phyloP scores from a whole-genome alignment of 2,888 invertebrate species.

The Tortricodes alternella region DNA sequence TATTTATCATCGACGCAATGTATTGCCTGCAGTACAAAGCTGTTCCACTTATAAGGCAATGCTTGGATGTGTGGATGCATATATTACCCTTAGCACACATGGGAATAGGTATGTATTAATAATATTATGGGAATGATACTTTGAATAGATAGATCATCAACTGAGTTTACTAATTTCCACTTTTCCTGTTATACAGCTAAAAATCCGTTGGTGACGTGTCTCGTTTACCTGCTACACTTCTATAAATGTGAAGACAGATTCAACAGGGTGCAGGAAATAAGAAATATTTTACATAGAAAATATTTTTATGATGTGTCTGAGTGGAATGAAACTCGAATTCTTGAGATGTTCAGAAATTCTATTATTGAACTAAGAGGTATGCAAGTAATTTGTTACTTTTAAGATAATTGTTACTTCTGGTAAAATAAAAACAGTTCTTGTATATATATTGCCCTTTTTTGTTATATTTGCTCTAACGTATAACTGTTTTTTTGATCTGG shows the following conservation, averaged over 20 bases:
- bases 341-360: conserved; percentile 60
- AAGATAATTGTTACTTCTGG: no score
- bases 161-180: conserved; percentile 7
- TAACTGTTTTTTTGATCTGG: no score
- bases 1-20: conserved; percentile 73
- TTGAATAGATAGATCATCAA: no score
- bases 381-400: no score
- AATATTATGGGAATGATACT: no score
- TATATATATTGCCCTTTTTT: no score
- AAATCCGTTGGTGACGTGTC: conserved; percentile 62
- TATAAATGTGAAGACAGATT: conserved; percentile 67
- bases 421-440: no score
- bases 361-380: conserved; percentile 63
- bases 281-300: conserved; percentile 54
- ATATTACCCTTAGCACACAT: conserved; percentile 66
- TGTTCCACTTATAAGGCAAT: conserved; percentile 63
- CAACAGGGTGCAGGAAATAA: conserved; percentile 58
- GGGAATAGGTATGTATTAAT: conserved; percentile 62
- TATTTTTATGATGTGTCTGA: conserved; percentile 65
- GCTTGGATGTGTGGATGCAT: conserved; percentile 69
- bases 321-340: conserved; percentile 67
- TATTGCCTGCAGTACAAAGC: conserved; percentile 72
- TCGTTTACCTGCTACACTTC: conserved; percentile 72
- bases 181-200: conserved; percentile 58
- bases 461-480: no score